Evolutionary conservation across 1,140 invertebrate species (phyloP).

Genomic region (Berghia stephanieae): DNA sequence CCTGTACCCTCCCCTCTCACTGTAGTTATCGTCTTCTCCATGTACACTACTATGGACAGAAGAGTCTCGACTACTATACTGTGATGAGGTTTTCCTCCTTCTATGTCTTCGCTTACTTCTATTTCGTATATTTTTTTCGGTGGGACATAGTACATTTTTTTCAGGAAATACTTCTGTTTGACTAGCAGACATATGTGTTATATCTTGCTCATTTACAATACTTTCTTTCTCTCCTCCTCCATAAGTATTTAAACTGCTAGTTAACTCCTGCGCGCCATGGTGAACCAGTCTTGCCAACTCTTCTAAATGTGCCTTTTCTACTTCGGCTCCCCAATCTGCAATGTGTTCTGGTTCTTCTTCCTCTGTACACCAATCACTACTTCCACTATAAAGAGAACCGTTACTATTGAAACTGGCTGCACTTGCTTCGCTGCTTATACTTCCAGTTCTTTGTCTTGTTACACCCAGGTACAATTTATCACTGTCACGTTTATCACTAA

Average conservation of each 20-base stretch:
- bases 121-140: conserved; percentile 16
- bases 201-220: conserved; percentile 15
- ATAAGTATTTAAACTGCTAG: conserved; percentile 44
- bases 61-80: conserved; percentile 34
- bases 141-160: conserved; percentile 19
- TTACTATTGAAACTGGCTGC: conserved; percentile 50
- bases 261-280: conserved; percentile 47
- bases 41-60: conserved; percentile 36
- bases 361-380: conserved; percentile 41
- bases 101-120: conserved; percentile 23
- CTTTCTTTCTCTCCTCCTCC: not conserved
- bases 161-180: conserved; percentile 34
- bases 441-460: conserved; percentile 49
- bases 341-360: conserved; percentile 40
- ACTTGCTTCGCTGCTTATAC: conserved; percentile 55
- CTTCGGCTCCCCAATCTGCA: conserved; percentile 44
- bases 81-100: conserved; percentile 10
- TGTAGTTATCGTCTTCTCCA: conserved; percentile 12
- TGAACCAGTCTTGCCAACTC: conserved; percentile 51
- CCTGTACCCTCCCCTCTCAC: conserved; percentile 14
- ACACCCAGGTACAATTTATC: conserved; percentile 44
- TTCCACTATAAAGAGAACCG: conserved; percentile 37
- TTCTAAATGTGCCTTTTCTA: conserved; percentile 45
- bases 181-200: conserved; percentile 32
- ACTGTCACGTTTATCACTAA: conserved; percentile 25